Base-by-base conservation (phyloP, 2,113 vertebrate genomes). In the Ifrita kowaldi region DNA sequence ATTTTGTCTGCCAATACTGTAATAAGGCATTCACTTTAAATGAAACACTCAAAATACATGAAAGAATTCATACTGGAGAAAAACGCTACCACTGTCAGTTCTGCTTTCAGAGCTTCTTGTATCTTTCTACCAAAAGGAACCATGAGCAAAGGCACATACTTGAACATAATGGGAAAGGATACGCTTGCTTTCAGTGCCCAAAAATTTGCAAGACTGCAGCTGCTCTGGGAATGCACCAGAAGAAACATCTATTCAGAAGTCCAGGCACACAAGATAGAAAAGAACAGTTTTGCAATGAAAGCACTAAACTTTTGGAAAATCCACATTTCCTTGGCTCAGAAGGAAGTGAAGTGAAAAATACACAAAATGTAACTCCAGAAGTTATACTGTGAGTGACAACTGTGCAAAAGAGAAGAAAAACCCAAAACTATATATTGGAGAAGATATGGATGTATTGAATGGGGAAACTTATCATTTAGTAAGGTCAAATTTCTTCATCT, bases 101-200 rank as follows among this genome's bases (percentile, higher is more conserved):
- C 97, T 99, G 99, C 97, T 99, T 99, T 22, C 99, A 99, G 97
- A 98, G 99, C 37, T 99, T 99, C 96, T 97, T 99, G 55, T 99
- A 99, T 81, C 99, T 99, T 46, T 98, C 99, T 95, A 99, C 99
- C 35, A 99, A 99, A 97, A 98, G 97, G 88, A 99, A 99, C 95
- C 99, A 99, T 1, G 99, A 99, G 97, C 99, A 99, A 97, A 99
- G 98, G 90, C 99, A 99, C 41, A 63, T 98, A 44, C 98, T 97
- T 49, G 97, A 98, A 80, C 98, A 97, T 11, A 97, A 97, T 35
- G 98, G 98, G 35, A 98, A 98, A 86, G 98, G 98, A 49, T 98
- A 97, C 0, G 97, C 97, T 81, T 99, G 98, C 94, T 98, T 98
- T 83, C 98, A 98, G 90, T 99, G 98, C 71, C 96, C 98, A 74